Percentiles rank a stretch among this genome's conserved stretches.
These are phyloP conservation scores for Pica pica DNA, from an alignment of 2,113 vertebrate species.

Conservation along the genomic window DNA sequence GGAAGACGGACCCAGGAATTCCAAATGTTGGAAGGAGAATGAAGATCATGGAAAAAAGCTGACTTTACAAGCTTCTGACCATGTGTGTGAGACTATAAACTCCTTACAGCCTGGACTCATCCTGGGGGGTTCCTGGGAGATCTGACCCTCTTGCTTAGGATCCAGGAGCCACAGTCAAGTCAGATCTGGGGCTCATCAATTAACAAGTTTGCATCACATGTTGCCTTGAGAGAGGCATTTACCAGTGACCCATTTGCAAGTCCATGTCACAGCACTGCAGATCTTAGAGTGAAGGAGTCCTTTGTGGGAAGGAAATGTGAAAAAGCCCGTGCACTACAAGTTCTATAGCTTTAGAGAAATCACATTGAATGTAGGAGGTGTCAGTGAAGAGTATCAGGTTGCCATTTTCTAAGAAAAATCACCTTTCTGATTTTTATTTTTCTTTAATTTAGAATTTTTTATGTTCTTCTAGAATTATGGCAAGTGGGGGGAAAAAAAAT, in stretches of 20 bases:
- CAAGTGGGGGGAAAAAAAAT: not conserved
- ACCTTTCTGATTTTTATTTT: not conserved
- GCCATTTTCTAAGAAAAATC: not conserved
- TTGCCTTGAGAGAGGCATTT: not conserved
- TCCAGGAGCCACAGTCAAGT: not conserved
- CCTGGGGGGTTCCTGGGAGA: not conserved
- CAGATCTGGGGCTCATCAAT: not conserved
- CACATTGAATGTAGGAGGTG: not conserved
- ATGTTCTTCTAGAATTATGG: not conserved
- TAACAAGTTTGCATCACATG: accelerated
- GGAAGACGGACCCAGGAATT: not conserved
- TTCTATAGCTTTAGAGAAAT: not conserved
- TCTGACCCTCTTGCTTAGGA: not conserved
- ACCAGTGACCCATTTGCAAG: not conserved
- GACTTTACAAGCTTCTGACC: not conserved
- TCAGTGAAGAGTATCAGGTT: not conserved
- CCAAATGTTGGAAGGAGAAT: not conserved
- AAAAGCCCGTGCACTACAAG: not conserved
- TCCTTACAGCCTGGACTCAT: not conserved
- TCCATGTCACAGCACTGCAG: not conserved
- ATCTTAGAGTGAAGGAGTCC: not conserved
- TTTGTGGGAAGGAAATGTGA: not conserved
- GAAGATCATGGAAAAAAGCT: not conserved
- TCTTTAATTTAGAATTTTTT: not conserved
- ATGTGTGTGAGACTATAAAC: not conserved